Conservation (phyloP, 2,113 vertebrate genomes). For the Centropus unirufus region DNA sequence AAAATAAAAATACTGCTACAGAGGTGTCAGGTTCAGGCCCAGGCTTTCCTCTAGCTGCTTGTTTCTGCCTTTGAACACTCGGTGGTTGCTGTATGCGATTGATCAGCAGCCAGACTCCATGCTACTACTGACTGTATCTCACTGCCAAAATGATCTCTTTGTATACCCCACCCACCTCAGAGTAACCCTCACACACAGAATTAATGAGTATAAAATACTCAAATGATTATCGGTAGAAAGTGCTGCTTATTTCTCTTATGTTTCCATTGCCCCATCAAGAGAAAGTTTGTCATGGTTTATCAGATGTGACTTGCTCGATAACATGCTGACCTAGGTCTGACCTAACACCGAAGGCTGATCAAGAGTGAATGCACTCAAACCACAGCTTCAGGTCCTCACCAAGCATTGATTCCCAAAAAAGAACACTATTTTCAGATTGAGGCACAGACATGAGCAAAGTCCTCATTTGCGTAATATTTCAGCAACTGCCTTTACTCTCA, state of each 20-base stretch:
- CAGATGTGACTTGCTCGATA: not conserved
- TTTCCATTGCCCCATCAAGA: not conserved
- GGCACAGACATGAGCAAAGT: not conserved
- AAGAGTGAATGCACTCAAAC: not conserved
- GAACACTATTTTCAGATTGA: not conserved
- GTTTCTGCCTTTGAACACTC: not conserved
- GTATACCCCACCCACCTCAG: not conserved
- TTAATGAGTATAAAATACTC: not conserved
- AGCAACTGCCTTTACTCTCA: not conserved
- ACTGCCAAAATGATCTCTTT: not conserved
- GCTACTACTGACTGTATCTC: not conserved
- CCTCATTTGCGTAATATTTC: not conserved
- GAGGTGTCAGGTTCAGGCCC: not conserved
- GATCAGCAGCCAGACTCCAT: not conserved
- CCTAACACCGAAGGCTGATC: not conserved
- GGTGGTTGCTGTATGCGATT: not conserved
- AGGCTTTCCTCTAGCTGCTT: not conserved
- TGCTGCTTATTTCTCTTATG: not conserved
- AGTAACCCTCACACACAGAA: not conserved
- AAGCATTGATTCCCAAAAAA: not conserved
- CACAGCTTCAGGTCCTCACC: not conserved
- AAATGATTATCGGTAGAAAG: not conserved
- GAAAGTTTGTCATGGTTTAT: not conserved
- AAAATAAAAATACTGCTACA: not conserved
- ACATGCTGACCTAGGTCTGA: not conserved